These are phyloP conservation scores for Coturnix japonica DNA, from an alignment of 2,113 vertebrate genomes.

Conservation along the genomic window DNA sequence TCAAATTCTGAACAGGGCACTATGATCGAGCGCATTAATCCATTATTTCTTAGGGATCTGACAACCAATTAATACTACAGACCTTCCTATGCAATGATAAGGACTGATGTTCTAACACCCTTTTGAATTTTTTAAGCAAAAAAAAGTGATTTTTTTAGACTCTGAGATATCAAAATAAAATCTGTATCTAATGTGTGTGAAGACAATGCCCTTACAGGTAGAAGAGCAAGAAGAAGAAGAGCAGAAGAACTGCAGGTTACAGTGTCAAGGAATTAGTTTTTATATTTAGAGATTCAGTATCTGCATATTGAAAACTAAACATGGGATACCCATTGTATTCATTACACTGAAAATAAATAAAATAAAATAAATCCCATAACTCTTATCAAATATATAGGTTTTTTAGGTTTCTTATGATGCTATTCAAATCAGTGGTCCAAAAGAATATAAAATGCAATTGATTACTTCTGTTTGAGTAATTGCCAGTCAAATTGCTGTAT, in stretches of 20 bases:
- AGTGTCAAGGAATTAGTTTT: not conserved
- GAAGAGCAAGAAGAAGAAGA: too few relatives aligned
- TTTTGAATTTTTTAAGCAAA: slow-evolving; percentile 45
- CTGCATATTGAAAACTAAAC: not conserved
- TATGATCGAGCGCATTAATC: slow-evolving; percentile 89
- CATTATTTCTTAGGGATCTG: slow-evolving; percentile 90
- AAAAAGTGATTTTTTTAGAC: slow-evolving; percentile 67
- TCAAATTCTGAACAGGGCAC: slow-evolving; percentile 77
- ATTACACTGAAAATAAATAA: not conserved
- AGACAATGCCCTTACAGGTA: slow-evolving; percentile 56
- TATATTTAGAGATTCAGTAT: not conserved
- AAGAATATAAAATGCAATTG: not conserved
- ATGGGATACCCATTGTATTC: not conserved
- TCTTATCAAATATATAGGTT: not conserved
- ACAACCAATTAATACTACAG: slow-evolving; percentile 93
- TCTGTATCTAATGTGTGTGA: slow-evolving; percentile 56
- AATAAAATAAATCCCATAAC: not conserved
- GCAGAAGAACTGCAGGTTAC: slow-evolving; percentile 47
- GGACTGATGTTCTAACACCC: slow-evolving; percentile 66
- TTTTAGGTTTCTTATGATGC: not conserved
- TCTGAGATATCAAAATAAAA: slow-evolving; percentile 62
- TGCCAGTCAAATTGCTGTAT: not conserved
- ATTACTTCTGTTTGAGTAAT: slow-evolving; percentile 13
- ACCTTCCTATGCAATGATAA: slow-evolving; percentile 78
- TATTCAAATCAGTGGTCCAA: not conserved